A percentile compares a stretch with the other conserved stretches of the same genome.
Conservation (phyloP, 2,113 vertebrate species). For the Brachirus orientalis region DNA sequence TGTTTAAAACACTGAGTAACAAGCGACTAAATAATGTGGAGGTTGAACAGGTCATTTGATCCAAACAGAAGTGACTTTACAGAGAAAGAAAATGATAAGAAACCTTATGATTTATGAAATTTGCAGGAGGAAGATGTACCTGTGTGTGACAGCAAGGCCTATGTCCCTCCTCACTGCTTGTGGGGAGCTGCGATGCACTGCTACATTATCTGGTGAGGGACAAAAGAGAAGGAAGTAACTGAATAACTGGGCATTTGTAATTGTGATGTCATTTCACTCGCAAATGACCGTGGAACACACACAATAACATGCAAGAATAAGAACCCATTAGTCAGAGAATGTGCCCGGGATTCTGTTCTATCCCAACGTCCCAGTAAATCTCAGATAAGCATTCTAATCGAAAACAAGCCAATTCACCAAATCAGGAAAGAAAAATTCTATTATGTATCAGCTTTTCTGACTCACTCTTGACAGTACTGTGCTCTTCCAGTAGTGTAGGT, state of each 20-base stretch:
- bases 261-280: too few species aligned
- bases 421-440: neutral
- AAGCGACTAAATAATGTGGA: too few species aligned
- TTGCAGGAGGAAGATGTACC: slow-evolving; percentile 72
- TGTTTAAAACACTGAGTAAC: too few species aligned
- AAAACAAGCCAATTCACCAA: neutral
- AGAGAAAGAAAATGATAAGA: neutral
- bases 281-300: too few species aligned
- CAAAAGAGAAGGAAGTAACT: slow-evolving; percentile 34
- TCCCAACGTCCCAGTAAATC: too few species aligned
- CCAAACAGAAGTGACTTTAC: too few species aligned
- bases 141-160: slow-evolving; percentile 94
- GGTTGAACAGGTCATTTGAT: too few species aligned
- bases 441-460: neutral
- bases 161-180: slow-evolving; percentile 94
- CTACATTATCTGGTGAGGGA: slow-evolving; percentile 76
- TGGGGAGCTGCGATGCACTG: slow-evolving; percentile 90
- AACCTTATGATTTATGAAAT: neutral
- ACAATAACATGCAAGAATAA: too few species aligned
- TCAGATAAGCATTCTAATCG: too few species aligned
- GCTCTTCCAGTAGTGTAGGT: slow-evolving; percentile 82
- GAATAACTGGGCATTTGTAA: too few species aligned
- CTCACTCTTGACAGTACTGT: slow-evolving; percentile 81
- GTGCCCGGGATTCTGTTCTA: too few species aligned
- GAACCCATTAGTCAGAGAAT: too few species aligned